These are phyloP conservation scores for Litoditis marina DNA, from an alignment of 2,888 invertebrate species.

Conservation along the genomic window DNA sequence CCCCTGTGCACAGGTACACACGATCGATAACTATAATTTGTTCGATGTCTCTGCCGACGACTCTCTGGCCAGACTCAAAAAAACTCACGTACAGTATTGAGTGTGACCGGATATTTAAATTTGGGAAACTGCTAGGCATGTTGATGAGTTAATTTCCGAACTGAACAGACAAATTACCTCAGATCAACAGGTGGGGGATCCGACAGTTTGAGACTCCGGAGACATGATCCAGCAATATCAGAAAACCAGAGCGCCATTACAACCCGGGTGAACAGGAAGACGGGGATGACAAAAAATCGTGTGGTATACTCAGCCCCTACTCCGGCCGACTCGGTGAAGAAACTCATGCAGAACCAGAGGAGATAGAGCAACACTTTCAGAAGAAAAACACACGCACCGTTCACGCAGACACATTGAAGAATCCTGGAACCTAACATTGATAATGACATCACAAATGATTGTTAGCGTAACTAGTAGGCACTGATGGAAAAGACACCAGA, in stretches of 20 bases:
- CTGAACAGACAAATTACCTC: slow-evolving; percentile 26
- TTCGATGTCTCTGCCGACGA: no score
- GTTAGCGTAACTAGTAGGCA: no score
- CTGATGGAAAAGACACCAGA: no score
- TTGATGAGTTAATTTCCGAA: no score
- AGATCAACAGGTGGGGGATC: slow-evolving; percentile 25
- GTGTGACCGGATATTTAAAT: no score
- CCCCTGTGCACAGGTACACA: no score
- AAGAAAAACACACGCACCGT: slow-evolving; percentile 20
- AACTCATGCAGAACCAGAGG: slow-evolving; percentile 24
- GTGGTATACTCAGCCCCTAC: slow-evolving; percentile 6
- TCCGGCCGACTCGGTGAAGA: slow-evolving; percentile 20
- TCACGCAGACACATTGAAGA: slow-evolving; percentile 33
- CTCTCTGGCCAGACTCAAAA: no score
- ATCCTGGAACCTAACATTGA: no score
- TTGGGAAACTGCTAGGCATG: no score
- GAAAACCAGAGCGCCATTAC: slow-evolving; percentile 53
- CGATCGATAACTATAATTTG: no score
- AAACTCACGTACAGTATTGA: no score
- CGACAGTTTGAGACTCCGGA: slow-evolving; percentile 25
- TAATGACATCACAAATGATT: no score
- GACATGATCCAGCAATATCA: slow-evolving; percentile 48
- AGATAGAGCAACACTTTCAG: slow-evolving; percentile 24
- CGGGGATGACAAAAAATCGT: slow-evolving; percentile 25
- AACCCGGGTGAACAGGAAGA: slow-evolving; percentile 41